Conservation (phyloP, 2,113 vertebrate genomes). For the Amblyopsis rosae region DNA sequence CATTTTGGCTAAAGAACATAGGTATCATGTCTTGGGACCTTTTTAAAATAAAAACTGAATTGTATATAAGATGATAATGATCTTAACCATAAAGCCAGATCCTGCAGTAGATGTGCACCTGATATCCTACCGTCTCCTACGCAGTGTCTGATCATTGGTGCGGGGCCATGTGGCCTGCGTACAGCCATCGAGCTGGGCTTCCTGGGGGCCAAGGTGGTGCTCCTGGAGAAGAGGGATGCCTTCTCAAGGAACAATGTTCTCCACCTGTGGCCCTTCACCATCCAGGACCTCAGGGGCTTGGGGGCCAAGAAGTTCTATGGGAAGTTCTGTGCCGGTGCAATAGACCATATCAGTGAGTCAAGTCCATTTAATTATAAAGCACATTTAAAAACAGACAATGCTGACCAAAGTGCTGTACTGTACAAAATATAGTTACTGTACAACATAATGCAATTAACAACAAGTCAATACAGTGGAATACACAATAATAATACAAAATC, state of each 20-base stretch:
- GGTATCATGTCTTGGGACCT: too few relatives aligned
- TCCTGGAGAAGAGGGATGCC: conserved; percentile 95
- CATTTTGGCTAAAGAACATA: too few relatives aligned
- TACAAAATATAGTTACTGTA: too few relatives aligned
- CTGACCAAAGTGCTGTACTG: too few relatives aligned
- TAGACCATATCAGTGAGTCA: conserved; percentile 98
- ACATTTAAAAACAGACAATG: too few relatives aligned
- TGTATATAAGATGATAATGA: too few relatives aligned
- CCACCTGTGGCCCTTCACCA: conserved; percentile 96
- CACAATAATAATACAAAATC: too few relatives aligned
- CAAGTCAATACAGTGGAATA: too few relatives aligned
- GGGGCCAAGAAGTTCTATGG: conserved; percentile 98
- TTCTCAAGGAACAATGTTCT: conserved; percentile 98
- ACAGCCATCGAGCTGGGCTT: conserved; percentile 94
- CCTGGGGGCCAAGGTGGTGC: conserved; percentile 94
- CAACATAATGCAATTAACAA: too few relatives aligned
- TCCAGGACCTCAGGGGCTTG: conserved; percentile 92
- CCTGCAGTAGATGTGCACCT: background rate
- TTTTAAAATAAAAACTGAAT: too few relatives aligned
- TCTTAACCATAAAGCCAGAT: background rate
- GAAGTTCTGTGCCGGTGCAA: conserved; percentile 97
- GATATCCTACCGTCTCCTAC: conserved; percentile 1
- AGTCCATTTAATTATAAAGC: rapidly evolving
- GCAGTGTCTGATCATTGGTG: conserved; percentile 98
- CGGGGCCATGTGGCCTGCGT: conserved; percentile 94